Conservation (phyloP, 2,888 invertebrate species). For the Harpalus rufipes region DNA sequence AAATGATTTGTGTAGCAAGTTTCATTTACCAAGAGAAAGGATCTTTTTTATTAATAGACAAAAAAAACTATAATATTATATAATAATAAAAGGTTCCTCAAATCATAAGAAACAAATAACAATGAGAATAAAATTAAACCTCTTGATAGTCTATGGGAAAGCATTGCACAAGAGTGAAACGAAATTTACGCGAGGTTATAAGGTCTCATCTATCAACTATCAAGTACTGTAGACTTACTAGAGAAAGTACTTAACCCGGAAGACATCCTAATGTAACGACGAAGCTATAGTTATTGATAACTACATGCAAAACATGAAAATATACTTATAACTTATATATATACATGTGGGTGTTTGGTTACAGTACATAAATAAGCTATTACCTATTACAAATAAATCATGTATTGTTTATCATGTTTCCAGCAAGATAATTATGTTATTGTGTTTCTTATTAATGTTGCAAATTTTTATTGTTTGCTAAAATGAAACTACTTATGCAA, state of each 20-base stretch:
- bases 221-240: background rate
- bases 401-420: background rate
- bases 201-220: background rate
- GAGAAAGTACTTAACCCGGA: slow-evolving; percentile 12
- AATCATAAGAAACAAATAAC: slow-evolving; percentile 1
- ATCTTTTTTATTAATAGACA: background rate
- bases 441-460: background rate
- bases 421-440: background rate
- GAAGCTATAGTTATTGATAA: background rate
- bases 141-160: background rate
- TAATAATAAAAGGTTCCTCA: background rate
- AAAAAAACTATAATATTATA: background rate
- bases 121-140: background rate
- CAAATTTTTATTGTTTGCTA: background rate
- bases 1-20: slow-evolving; percentile 6
- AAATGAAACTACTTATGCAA: slow-evolving; percentile 2
- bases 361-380: too few species aligned
- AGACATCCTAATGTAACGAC: background rate
- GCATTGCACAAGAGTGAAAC: background rate
- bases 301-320: background rate
- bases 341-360: background rate
- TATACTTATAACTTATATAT: background rate
- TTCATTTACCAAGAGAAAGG: background rate
- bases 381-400: too few species aligned
- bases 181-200: slow-evolving; percentile 10